These are phyloP conservation scores for Musca vetustissima DNA, from an alignment of 1,140 invertebrate species.

Conservation along the genomic window DNA sequence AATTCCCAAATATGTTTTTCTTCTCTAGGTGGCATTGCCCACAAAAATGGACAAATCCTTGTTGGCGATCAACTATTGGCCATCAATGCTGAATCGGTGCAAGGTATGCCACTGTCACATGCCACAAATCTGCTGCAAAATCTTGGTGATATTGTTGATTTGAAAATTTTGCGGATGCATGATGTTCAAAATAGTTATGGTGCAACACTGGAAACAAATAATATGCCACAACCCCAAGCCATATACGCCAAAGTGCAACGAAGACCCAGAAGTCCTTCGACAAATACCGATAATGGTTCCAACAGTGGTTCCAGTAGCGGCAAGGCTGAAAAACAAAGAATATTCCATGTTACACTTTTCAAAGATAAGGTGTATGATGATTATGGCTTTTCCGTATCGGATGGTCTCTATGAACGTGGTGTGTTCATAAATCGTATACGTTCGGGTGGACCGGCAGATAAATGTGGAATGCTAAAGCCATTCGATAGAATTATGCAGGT, in stretches of 20 bases:
- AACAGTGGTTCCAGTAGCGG: conserved; percentile 48
- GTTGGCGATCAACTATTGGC: conserved; percentile 80
- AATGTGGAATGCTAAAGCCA: conserved; percentile 75
- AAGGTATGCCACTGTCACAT: conserved; percentile 80
- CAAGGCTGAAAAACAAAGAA: conserved; percentile 51
- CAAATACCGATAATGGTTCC: conserved; percentile 39
- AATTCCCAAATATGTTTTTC: no score
- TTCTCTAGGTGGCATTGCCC: conserved; percentile 71
- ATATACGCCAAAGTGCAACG: conserved; percentile 54
- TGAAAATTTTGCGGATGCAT: conserved; percentile 71
- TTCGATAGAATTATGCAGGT: conserved; percentile 92
- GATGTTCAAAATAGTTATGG: conserved; percentile 35
- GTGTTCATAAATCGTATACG: conserved; percentile 92
- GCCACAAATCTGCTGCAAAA: conserved; percentile 77
- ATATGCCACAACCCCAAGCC: conserved; percentile 48
- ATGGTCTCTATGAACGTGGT: conserved; percentile 89
- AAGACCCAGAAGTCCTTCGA: conserved; percentile 47
- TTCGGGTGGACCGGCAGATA: conserved; percentile 88
- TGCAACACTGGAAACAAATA: conserved; percentile 9
- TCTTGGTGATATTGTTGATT: conserved; percentile 73
- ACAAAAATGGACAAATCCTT: conserved; percentile 79
- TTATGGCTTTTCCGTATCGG: conserved; percentile 94
- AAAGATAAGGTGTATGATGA: conserved; percentile 91
- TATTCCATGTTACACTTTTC: conserved; percentile 78
- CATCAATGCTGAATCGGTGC: conserved; percentile 77